Base-by-base conservation (phyloP, 2,113 vertebrate species). In the Pithys albifrons region DNA sequence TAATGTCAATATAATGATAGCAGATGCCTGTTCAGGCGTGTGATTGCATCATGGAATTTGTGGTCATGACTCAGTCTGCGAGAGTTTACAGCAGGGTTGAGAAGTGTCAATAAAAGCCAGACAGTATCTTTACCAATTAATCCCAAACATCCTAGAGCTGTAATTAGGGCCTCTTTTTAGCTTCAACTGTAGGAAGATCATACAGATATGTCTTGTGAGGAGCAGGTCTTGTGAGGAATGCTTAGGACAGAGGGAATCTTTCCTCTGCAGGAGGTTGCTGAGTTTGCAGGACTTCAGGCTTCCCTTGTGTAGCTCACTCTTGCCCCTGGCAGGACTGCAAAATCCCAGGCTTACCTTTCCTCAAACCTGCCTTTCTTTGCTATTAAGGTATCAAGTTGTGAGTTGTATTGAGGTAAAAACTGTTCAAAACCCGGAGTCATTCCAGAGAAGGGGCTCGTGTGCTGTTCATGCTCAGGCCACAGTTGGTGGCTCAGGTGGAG, bases 401-500 rank as follows among this genome's bases (percentile, higher is more conserved):
- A 66, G 64, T 59, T 77, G 51, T 7, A 10, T 0, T 16, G 51
- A 66, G 54, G 25, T 15, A 24, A 70, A 59, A 77, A 41, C 45
- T 0, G 7, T 18, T 76, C 22, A 69, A 52, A 61, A 5, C 16
- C 13, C 39, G 10, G 35, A 66, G 61, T 14, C 3, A 3, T 19
- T 48, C 14, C 61, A 20, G 62, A 33, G 58, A 65, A 57, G 0
- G 0, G 48, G 15, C 35, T 72, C 13, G 0, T 18, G 17, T 55
- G 24, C 48, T 1, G 1, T 27, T 81, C 0, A 0, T n/a, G 51
- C 46, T 64, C 62, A 37, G 48, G 29, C 52, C 0, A 0, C 0
- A 2, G 22, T 43, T 7, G 3, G 39, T 55, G 49, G 52, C 67
- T 51, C 16, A 2, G 6, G 3, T 23, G 33, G n/a, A 74, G 78